Evolutionary conservation across 2,888 invertebrate genomes (phyloP), one percentile per base, ranked within the genome.

Genomic region (Polymixis flavicincta): DNA sequence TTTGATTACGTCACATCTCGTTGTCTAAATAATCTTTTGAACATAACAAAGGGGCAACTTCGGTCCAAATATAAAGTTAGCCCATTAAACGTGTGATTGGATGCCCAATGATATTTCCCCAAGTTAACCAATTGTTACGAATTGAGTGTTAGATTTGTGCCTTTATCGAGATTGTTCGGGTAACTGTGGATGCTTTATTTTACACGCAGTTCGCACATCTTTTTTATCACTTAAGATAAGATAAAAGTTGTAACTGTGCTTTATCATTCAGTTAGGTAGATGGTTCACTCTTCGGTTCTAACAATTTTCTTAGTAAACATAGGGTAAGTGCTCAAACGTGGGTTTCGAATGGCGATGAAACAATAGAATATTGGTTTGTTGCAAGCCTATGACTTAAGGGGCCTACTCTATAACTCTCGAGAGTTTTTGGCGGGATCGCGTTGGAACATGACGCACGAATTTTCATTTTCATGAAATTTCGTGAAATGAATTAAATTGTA

Each of bases 121-220:
- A 81, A 87, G 88, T 88, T 85, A 82, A 81, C 84, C 87, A 87
- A 87, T 88, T 85, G 87, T 80, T 85, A 82, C 65, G 81, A 84
- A 84, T 82, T 80, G 84, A 87, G 82, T 85, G 88, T 80, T 87
- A 85, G 81, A 85, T 88, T 75, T 69, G 78, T 80, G 67, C 54
- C 59, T 79, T 74, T 76, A 77, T 82, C 59, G 78, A 52, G 19
- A 72, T 83, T 78, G 74, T 87, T 84, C 64, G 73, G 63, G 68
- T 52, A 70, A 22, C 45, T 28, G 64, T 67, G 63, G 55, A 61
- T 74, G 65, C 68, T 80, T 69, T 76, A 82, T 74, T 71, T 79
- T n/a, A 70, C 32, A 76, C 82, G 69, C 59, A 54, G 48, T 71
- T 85, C 52, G 60, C 42, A 65, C 63, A 70, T 70, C 52, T 19